Evolutionary conservation across 2,797 vertebrate species (phyloP), one percentile per base, ranked within the genome.

Genomic region (Buceros bicornis): DNA sequence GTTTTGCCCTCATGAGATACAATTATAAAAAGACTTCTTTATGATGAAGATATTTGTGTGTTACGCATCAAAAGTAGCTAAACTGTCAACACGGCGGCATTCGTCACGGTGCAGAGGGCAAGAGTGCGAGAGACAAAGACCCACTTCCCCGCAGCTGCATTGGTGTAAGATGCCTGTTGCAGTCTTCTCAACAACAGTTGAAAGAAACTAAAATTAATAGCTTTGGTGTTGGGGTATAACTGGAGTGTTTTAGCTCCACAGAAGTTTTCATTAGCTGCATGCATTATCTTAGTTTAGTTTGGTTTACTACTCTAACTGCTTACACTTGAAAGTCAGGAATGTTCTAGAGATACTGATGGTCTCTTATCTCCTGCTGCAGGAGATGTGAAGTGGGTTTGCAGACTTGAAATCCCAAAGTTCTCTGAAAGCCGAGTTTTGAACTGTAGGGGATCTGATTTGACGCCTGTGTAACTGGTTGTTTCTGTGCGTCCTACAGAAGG

Each of bases 71-170:
- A 54, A 93, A 92, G 90, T 31, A 95, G 78, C 91, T 62, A 28
- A 85, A 19, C 45, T 80, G 61, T 87, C 83, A 22, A 2, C 54
- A 33, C 50, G 25, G 10, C 79, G 67, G 48, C 45, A 13, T 65
- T 95, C n/a, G 29, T 86, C 72, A 13, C 33, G 29, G 73, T 54
- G 89, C 90, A 91, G 96, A 92, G 94, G 70, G 82, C 82, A 81
- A 87, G 48, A 14, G 50, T 22, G 4, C 5, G 56, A 37, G 12
- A 69, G 13, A 84, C 20, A 22, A 77, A 77, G 93, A 90, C 58
- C 88, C 61, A 37, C 18, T 79, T 33, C 76, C 65, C 80, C 17
- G 71, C 50, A 87, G 31, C 26, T 29, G 7, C 43, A 11, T 1
- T 1, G 57, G 42, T 81, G 82, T 25, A 69, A 62, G 82, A 50